Conservation (phyloP, 2,888 invertebrate genomes). For the Erebia ligea region DNA sequence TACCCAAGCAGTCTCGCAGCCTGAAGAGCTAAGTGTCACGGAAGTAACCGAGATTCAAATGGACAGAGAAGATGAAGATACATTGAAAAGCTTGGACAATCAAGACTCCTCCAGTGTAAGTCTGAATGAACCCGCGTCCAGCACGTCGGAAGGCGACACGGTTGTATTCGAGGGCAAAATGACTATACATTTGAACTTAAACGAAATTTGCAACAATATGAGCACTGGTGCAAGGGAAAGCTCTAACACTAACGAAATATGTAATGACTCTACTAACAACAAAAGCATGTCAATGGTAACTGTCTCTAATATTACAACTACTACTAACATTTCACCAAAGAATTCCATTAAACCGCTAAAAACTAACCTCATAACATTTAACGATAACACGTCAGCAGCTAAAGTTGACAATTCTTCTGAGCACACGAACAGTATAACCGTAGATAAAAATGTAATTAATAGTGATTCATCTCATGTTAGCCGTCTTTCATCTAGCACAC, state of each 20-base stretch:
- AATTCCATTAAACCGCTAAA: constrained; percentile 78
- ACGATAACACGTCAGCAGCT: constrained; percentile 52
- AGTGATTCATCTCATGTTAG: constrained; percentile 55
- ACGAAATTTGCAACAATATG: constrained; percentile 78
- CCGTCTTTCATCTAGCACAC: constrained; percentile 46
- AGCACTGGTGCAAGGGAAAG: constrained; percentile 73
- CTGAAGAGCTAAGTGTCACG: constrained; percentile 71
- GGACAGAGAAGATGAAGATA: constrained; percentile 80
- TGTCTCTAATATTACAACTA: constrained; percentile 82
- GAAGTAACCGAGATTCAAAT: constrained; percentile 78
- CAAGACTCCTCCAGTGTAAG: constrained; percentile 82
- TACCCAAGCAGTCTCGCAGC: constrained; percentile 72
- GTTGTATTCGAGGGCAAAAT: constrained; percentile 82
- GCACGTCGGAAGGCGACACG: constrained; percentile 76
- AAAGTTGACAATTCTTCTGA: constrained; percentile 46
- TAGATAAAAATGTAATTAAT: constrained; percentile 45
- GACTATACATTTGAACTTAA: constrained; percentile 80
- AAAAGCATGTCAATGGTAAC: constrained; percentile 82
- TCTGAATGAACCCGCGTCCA: constrained; percentile 76
- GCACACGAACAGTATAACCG: constrained; percentile 16
- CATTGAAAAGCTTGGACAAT: constrained; percentile 79
- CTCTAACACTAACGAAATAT: constrained; percentile 62
- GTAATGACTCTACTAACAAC: constrained; percentile 66
- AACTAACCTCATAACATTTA: constrained; percentile 50
- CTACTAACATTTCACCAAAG: constrained; percentile 80